Evolutionary conservation across 2,797 vertebrate genomes (phyloP), one percentile per base, ranked within the genome.

Genomic region (Molossus alvarezi): DNA sequence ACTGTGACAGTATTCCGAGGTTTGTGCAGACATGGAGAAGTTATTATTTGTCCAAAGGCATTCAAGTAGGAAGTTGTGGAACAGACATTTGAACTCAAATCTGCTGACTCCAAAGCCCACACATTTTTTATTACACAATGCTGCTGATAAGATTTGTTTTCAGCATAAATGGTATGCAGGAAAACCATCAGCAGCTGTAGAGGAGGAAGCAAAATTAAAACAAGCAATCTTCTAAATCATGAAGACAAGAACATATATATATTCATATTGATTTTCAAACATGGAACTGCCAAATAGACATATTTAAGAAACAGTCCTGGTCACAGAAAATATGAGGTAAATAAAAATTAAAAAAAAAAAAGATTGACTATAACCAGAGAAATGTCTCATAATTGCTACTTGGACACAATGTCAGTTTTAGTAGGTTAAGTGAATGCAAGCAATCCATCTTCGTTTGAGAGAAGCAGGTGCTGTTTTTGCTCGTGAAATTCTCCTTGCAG

Each of bases 371-470:
- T 92, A 91, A 93, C 83, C 89, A 95, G 96, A 97, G 96, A 95
- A 96, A 94, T 93, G 91, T 73, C 91, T 73, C 77, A 71, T 96
- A 96, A 97, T 95, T 97, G 86, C 94, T 91, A 97, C 86, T 97
- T 97, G 92, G 95, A 94, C 90, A 91, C 94, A 97, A 94, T 89
- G 95, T 96, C 94, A 80, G 95, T 97, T 97, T 98, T 96, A 93
- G 96, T 88, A 95, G 95, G 94, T 96, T 97, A 97, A 96, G 91
- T 96, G 96, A 97, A 97, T 96, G 92, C 93, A 88, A 95, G 95
- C 82, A 90, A 97, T 97, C 81, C 89, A 96, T 97, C 88, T 97
- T 90, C 93, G 94, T 96, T 94, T 95, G 83, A 94, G 75, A 94
- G 95, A 97, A 96, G 96, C 95, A 97, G 96, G 97, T 96, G 95